Conservation (phyloP, 1,140 invertebrate genomes). For the Lasioglossum albipes region DNA sequence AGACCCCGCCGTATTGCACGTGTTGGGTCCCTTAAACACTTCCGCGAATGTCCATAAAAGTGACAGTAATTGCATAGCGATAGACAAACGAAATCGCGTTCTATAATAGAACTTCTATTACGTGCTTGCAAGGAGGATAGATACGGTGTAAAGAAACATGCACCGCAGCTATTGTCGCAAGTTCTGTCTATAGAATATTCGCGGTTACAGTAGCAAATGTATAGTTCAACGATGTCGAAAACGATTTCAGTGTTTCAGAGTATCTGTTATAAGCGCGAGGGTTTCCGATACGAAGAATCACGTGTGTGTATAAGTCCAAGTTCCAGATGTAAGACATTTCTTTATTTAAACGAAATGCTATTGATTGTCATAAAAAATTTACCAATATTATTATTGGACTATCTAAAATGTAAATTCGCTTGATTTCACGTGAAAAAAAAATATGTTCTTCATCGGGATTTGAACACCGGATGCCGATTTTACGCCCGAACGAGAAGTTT, state of each 20-base stretch:
- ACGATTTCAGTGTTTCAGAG: background rate
- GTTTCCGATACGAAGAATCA: background rate
- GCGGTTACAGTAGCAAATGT: background rate
- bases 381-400: background rate
- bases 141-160: background rate
- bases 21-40: conserved; percentile 11
- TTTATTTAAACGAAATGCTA: background rate
- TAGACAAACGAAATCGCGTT: background rate
- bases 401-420: background rate
- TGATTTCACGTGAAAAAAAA: conserved; percentile 5
- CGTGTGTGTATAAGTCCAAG: background rate
- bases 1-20: conserved; percentile 22
- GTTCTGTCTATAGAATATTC: background rate
- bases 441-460: conserved; percentile 20
- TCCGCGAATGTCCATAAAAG: conserved; percentile 46
- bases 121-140: background rate
- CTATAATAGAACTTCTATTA: background rate
- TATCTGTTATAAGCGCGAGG: too few species aligned
- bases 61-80: conserved; percentile 46
- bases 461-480: conserved; percentile 29
- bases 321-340: too few species aligned
- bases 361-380: background rate
- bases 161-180: background rate
- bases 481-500: background rate
- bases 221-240: background rate